Conservation (phyloP, 2,888 invertebrate species). For the Anthophora plumipes region DNA sequence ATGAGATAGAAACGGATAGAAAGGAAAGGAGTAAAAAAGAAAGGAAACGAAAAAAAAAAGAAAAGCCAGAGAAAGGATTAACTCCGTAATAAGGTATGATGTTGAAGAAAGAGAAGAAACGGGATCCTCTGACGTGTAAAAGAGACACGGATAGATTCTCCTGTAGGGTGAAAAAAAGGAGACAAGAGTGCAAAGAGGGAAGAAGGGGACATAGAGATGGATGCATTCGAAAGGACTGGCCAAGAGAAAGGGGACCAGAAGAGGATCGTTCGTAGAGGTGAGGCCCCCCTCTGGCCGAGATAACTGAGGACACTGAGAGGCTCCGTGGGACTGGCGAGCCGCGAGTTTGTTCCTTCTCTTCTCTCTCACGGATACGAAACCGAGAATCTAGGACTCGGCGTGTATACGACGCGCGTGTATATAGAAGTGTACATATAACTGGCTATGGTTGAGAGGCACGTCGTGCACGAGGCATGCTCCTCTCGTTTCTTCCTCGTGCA, state of each 20-base stretch:
- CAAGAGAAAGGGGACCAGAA: too few relatives aligned
- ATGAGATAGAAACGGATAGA: neutral
- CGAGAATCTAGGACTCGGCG: conserved; percentile 78
- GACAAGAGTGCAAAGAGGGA: conserved; percentile 9
- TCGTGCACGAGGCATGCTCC: conserved; percentile 68
- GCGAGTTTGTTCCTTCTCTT: conserved; percentile 69
- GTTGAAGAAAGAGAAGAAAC: conserved; percentile 35
- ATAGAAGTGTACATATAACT: conserved; percentile 11
- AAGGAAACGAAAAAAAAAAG: neutral
- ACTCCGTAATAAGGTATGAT: conserved; percentile 59
- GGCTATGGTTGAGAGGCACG: conserved; percentile 59
- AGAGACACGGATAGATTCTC: conserved; percentile 16
- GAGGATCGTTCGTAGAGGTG: conserved; percentile 68
- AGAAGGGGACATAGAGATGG: neutral
- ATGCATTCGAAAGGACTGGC: too few relatives aligned
- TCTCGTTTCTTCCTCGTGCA: conserved; percentile 70
- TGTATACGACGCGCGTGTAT: conserved; percentile 57
- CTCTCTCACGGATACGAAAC: conserved; percentile 78
- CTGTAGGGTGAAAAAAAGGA: conserved; percentile 20
- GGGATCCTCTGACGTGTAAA: conserved; percentile 18
- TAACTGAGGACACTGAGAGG: conserved; percentile 72
- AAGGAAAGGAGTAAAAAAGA: too few relatives aligned
- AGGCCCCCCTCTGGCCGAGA: conserved; percentile 66
- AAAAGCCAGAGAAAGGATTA: conserved; percentile 51
- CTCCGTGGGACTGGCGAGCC: conserved; percentile 77